Percentiles rank a stretch among this genome's conserved stretches.
These are phyloP conservation scores for Antigone vipio DNA, from an alignment of 2,113 vertebrate genomes.

Conservation along the genomic window DNA sequence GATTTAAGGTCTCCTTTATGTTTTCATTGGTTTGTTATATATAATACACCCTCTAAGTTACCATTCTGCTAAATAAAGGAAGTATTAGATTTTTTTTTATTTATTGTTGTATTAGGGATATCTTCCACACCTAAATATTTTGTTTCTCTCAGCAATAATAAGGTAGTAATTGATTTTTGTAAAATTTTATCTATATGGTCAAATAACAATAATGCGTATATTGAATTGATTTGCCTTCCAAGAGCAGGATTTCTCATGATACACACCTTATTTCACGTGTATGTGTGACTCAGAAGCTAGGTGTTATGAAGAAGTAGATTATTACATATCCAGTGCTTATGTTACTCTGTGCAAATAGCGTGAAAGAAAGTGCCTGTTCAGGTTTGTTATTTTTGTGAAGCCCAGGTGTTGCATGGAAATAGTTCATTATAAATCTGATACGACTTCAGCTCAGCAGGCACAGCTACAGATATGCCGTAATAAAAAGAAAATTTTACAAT, in stretches of 20 bases:
- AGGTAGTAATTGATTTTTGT: background rate
- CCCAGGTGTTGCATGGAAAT: background rate
- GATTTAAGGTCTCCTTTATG: background rate
- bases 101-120: background rate
- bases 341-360: background rate
- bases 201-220: background rate
- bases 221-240: background rate
- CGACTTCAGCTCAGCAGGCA: background rate
- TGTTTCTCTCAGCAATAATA: background rate
- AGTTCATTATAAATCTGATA: background rate
- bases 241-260: background rate
- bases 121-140: background rate
- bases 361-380: background rate
- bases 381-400: background rate
- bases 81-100: background rate
- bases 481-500: background rate
- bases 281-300: background rate
- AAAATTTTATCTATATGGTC: background rate
- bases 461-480: background rate
- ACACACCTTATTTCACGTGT: background rate
- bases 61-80: background rate
- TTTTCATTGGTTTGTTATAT: background rate
- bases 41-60: background rate
- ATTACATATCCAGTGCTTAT: background rate
- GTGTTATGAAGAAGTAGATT: background rate